A percentile compares a stretch with the other conserved stretches of the same genome.
Evolutionary conservation across 2,888 invertebrate genomes (phyloP).

Genomic region (Mythimna lalbum): DNA sequence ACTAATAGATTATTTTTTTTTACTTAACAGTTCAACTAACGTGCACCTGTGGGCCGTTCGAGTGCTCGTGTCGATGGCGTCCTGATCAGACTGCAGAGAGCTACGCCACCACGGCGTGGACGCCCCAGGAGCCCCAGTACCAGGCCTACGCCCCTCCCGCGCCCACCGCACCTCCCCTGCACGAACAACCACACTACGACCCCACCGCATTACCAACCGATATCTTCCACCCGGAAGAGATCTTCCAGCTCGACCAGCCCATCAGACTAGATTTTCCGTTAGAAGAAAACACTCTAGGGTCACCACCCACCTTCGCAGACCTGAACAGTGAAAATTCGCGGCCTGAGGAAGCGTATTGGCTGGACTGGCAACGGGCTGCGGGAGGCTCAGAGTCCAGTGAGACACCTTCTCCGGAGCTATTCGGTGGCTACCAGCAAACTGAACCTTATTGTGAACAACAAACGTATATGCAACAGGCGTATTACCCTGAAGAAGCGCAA

Average conservation of each 20-base stretch:
- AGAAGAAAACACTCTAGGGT: constrained; percentile 89
- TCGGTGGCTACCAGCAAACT: constrained; percentile 83
- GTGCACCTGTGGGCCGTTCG: constrained; percentile 94
- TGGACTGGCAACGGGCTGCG: constrained; percentile 89
- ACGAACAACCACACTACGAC: constrained; percentile 88
- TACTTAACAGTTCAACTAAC: constrained; percentile 89
- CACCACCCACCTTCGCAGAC: constrained; percentile 93
- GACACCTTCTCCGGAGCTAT: constrained; percentile 90
- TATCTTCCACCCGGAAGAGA: constrained; percentile 94
- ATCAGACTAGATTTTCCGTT: constrained; percentile 92
- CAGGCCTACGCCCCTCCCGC: constrained; percentile 77
- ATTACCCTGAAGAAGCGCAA: constrained; percentile 85
- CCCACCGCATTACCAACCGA: constrained; percentile 92
- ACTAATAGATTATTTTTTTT: neutral
- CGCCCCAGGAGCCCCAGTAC: constrained; percentile 80
- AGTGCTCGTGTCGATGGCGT: constrained; percentile 92
- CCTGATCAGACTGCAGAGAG: constrained; percentile 78
- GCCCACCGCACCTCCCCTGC: constrained; percentile 78
- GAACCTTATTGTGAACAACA: constrained; percentile 85
- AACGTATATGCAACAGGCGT: constrained; percentile 79
- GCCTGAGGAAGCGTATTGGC: constrained; percentile 91
- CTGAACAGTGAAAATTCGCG: constrained; percentile 93
- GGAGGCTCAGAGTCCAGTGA: constrained; percentile 89
- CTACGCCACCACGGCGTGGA: constrained; percentile 81
- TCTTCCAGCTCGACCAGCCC: constrained; percentile 94